Percentiles rank a stretch among this genome's conserved stretches.
phyloP scores from a whole-genome alignment of 23 tunicate genomes.

The Ciona savignyi region DNA sequence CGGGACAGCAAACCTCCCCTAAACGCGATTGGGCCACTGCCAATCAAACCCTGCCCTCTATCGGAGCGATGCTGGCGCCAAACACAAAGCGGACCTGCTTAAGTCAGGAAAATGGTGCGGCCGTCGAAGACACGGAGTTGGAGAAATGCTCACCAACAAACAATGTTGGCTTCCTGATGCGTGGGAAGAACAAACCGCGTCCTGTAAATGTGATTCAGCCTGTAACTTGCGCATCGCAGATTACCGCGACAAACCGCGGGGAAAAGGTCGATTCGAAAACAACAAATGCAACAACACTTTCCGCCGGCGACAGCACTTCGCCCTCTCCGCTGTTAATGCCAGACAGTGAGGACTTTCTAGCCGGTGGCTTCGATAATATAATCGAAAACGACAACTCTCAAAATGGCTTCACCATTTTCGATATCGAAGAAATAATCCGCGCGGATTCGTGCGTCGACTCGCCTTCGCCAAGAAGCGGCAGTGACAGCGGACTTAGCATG shows the following conservation, averaged over 20 bases:
- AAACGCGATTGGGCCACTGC: background rate
- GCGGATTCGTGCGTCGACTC: slow-evolving; percentile 8
- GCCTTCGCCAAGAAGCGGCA: slow-evolving; percentile 19
- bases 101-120: background rate
- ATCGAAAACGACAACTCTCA: slow-evolving; percentile 3
- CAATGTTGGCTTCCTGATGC: background rate
- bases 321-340: background rate
- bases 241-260: background rate
- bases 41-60: slow-evolving; percentile 8
- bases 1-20: background rate
- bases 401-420: background rate
- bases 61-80: slow-evolving; percentile 14
- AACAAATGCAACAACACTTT: background rate
- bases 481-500: slow-evolving; percentile 72
- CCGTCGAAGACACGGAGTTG: background rate
- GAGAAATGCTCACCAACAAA: slow-evolving; percentile 1
- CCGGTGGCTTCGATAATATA: background rate
- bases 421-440: slow-evolving; percentile 12
- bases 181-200: background rate
- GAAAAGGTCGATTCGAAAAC: background rate
- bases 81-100: background rate
- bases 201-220: background rate
- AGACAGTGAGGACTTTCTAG: background rate
- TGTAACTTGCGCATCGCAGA: background rate
- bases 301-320: background rate